These are phyloP conservation scores for Nylanderia fulva DNA, from an alignment of 1,140 invertebrate species.

Conservation along the genomic window DNA sequence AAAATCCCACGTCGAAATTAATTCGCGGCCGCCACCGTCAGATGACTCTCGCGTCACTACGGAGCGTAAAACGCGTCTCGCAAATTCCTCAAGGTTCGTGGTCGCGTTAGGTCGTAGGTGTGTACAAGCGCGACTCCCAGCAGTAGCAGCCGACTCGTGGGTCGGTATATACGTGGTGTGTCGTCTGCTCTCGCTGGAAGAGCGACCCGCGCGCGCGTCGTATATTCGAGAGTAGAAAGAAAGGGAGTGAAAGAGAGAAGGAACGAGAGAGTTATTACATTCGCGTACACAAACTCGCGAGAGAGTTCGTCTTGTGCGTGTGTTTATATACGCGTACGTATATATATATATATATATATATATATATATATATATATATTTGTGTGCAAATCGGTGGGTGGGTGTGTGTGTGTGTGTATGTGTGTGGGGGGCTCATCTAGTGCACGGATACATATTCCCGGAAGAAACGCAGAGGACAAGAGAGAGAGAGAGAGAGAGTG, in stretches of 20 bases:
- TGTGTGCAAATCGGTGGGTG: too few relatives aligned
- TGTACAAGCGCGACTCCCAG: constrained; percentile 33
- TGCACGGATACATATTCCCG: constrained; percentile 21
- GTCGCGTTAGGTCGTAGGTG: constrained; percentile 1
- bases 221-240: neutral
- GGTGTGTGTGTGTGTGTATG: too few relatives aligned
- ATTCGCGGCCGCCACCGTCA: neutral
- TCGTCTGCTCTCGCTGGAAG: constrained; percentile 5
- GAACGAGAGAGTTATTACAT: neutral
- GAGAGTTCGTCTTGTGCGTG: neutral
- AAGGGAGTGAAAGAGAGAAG: neutral
- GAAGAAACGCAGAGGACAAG: too few relatives aligned
- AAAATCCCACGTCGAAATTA: neutral
- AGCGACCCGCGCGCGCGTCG: constrained; percentile 26
- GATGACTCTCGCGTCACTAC: constrained; percentile 57
- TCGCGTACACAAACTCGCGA: constrained; percentile 2
- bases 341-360: neutral
- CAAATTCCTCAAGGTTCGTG: constrained; percentile 38
- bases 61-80: constrained; percentile 23
- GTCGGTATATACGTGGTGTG: constrained; percentile 57
- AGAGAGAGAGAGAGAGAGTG: constrained; percentile 9
- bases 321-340: neutral
- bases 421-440: neutral
- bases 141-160: constrained; percentile 77
- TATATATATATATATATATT: neutral